These are phyloP conservation scores for Zhuqinia jingwanae DNA, from an alignment of 2,888 invertebrate genomes.

Conservation along the genomic window DNA sequence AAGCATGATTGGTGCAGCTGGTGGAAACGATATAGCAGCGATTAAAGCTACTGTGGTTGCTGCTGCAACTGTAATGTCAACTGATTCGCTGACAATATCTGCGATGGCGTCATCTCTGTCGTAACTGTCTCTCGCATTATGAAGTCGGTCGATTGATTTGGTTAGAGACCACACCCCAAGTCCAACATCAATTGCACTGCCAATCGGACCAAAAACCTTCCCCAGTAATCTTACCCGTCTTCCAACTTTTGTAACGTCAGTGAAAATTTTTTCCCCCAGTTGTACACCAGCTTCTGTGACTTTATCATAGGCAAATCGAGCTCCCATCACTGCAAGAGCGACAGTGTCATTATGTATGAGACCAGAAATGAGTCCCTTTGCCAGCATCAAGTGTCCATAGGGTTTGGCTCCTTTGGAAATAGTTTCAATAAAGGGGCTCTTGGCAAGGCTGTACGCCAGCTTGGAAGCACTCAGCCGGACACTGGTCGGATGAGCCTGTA, in stretches of 20 bases:
- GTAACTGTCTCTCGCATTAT: constrained; percentile 30
- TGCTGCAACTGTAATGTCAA: constrained; percentile 62
- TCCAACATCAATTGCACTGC: constrained; percentile 45
- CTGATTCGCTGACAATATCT: constrained; percentile 62
- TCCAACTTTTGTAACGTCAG: constrained; percentile 25
- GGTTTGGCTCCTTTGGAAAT: neutral
- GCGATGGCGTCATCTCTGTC: constrained; percentile 72
- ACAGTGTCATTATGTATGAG: constrained; percentile 58
- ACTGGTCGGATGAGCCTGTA: neutral
- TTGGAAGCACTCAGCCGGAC: constrained; percentile 10
- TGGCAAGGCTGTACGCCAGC: neutral
- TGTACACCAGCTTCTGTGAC: neutral
- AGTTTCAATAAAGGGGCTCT: too few species aligned
- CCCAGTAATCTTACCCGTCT: constrained; percentile 14
- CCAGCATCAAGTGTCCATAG: constrained; percentile 44
- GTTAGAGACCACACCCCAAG: constrained; percentile 39
- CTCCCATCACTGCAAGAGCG: constrained; percentile 56
- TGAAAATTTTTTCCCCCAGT: neutral
- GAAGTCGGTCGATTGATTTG: constrained; percentile 10
- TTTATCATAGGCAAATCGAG: constrained; percentile 49
- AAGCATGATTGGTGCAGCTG: constrained; percentile 35
- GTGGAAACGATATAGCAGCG: constrained; percentile 61
- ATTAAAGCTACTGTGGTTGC: constrained; percentile 8
- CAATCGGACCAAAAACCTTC: constrained; percentile 55
- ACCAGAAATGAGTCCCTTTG: constrained; percentile 39